These are phyloP conservation scores for Noctuana brunneofusca DNA, from an alignment of 2,888 invertebrate species.

Conservation along the genomic window DNA sequence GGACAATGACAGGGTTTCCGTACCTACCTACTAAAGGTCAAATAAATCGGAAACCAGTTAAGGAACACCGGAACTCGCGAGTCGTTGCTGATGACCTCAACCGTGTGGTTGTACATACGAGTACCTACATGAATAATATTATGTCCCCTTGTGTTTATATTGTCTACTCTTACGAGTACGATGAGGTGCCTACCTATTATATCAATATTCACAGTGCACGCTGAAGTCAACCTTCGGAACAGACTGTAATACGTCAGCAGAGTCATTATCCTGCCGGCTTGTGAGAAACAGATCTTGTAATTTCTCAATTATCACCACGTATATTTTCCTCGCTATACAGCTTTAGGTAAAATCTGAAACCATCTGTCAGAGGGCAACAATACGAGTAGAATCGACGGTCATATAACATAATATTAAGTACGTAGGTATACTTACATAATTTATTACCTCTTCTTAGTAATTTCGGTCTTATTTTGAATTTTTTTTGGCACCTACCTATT, in stretches of 20 bases:
- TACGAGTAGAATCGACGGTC: too few species aligned
- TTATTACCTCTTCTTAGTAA: too few species aligned
- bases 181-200: neutral
- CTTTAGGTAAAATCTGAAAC: neutral
- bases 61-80: conserved; percentile 19
- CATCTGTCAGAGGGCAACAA: neutral
- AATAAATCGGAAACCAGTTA: conserved; percentile 21
- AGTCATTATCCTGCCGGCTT: conserved; percentile 13
- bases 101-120: too few species aligned
- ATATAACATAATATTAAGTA: too few species aligned
- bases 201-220: neutral
- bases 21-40: conserved; percentile 19
- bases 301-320: too few species aligned
- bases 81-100: neutral
- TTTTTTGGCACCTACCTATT: too few species aligned
- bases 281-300: neutral
- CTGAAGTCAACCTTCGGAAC: conserved; percentile 23
- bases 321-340: too few species aligned
- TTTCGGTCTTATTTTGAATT: too few species aligned
- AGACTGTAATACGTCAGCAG: neutral
- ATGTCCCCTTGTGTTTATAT: conserved; percentile 3
- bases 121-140: neutral
- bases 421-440: too few species aligned
- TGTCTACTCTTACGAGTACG: too few species aligned
- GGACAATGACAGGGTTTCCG: conserved; percentile 5